phyloP scores from a whole-genome alignment of 2,888 invertebrate genomes.

The Latheticus oryzae region DNA sequence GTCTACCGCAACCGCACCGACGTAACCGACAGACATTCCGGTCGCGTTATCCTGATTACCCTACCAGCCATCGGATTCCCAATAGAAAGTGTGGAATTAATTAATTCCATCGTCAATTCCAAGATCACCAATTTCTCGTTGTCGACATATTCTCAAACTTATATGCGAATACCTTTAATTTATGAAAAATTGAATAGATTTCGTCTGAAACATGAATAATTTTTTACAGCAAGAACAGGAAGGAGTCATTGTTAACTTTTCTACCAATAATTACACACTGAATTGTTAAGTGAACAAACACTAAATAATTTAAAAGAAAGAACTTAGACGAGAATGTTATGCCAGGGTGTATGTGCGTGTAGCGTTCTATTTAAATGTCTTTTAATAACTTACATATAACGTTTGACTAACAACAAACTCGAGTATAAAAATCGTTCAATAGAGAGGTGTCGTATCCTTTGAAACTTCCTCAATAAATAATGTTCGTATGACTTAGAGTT shows the following conservation, averaged over 20 bases:
- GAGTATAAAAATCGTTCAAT: slow-evolving; percentile 11
- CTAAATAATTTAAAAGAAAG: slow-evolving; percentile 28
- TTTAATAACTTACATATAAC: slow-evolving; percentile 18
- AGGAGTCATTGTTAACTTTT: no score
- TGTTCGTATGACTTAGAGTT: slow-evolving; percentile 17
- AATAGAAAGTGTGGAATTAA: slow-evolving; percentile 39
- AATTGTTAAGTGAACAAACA: slow-evolving; percentile 12
- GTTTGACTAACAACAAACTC: neutral
- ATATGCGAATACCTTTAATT: no score
- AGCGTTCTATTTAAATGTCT: slow-evolving; percentile 16
- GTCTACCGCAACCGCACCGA: slow-evolving; percentile 53
- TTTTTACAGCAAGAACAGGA: no score
- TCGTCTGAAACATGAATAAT: no score
- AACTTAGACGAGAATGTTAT: slow-evolving; percentile 17
- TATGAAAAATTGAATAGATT: no score
- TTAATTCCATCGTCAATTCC: slow-evolving; percentile 26
- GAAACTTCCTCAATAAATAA: slow-evolving; percentile 10
- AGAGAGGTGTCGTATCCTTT: slow-evolving; percentile 1
- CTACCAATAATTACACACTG: no score
- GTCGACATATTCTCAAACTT: no score
- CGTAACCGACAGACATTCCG: slow-evolving; percentile 54
- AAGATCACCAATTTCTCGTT: slow-evolving; percentile 9
- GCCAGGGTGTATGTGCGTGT: slow-evolving; percentile 18
- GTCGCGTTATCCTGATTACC: slow-evolving; percentile 50
- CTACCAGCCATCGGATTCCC: slow-evolving; percentile 49